Evolutionary conservation across 2,888 invertebrate species (phyloP).

Genomic region (Acanthosepion lycidas): DNA sequence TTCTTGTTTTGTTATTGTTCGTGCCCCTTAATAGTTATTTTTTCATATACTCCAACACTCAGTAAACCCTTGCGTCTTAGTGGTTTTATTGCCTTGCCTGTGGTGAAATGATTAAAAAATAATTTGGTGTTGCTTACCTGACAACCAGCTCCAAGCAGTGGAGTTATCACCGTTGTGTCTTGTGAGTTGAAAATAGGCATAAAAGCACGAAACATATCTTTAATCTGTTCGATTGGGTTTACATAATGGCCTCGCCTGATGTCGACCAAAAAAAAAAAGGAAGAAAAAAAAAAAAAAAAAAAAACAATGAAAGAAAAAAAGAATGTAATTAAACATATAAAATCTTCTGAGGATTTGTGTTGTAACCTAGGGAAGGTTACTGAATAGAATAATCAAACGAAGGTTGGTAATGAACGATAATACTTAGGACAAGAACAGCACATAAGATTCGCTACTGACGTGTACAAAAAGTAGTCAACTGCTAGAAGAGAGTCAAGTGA

Average conservation of each 20-base stretch:
- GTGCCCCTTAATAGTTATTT: no score
- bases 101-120: no score
- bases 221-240: slow-evolving; percentile 57
- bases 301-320: background rate
- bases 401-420: background rate
- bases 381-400: background rate
- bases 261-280: background rate
- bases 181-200: slow-evolving; percentile 70
- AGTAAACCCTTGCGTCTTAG: no score
- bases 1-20: no score
- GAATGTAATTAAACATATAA: background rate
- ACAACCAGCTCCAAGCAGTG: slow-evolving; percentile 69
- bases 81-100: no score
- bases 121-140: slow-evolving; percentile 61
- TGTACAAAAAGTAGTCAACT: no score
- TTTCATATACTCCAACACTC: no score
- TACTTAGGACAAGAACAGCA: background rate
- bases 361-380: background rate
- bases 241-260: background rate
- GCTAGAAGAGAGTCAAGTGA: no score
- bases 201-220: slow-evolving; percentile 70
- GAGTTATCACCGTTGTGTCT: slow-evolving; percentile 70
- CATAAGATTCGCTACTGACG: no score
- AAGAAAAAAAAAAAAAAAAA: background rate
- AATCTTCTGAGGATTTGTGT: no score